Base-by-base conservation (phyloP, 2,113 vertebrate species). In the Saimiri boliviensis region DNA sequence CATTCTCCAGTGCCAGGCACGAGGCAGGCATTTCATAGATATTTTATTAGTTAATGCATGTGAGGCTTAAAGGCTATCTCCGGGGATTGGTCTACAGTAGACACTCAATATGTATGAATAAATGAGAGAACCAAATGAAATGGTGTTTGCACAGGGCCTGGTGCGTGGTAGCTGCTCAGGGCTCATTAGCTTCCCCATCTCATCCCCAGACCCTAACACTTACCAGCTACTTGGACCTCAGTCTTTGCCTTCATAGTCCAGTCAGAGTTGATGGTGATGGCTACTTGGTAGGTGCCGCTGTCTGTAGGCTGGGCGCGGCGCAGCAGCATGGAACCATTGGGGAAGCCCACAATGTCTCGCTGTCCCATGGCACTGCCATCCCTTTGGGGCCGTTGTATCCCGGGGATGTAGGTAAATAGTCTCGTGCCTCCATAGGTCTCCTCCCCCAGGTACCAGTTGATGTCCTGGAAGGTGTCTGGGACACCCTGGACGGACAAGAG, bases 381-480 rank as follows among this genome's bases (percentile, higher is more conserved):
- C 56, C 97, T 92, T 91, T 98, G 97, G 49, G 98, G 97, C 35
- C 45, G 66, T 11, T 12, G 71, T 0, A 96, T 89, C 6, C 17
- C 96, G 0, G 94, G 98, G 76, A 97, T 86, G 74, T 97, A 98
- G 49, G 97, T 89, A 79, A 98, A 97, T 1, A 97, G 74, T 56
- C 73, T 94, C 0, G 95, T 97, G 58, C 96, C 52, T 0, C 98
- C 98, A 0, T 40, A 5, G 0, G 42, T 1, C 23, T 97, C 86
- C 23, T 97, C 37, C 13, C 97, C 97, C n/a, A 74, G 94, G 96
- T 98, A 98, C 98, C 97, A 97, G 27, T 17, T 80, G 42, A 97
- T 27, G 40, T 97, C 97, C 70, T 97, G 93, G 63, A 96, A 90
- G 82, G 76, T 49, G 32, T 35, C 13, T 27, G 98, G 96, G 76